Conservation (phyloP, 1,140 invertebrate genomes). For the Venustaconcha ellipsiformis region DNA sequence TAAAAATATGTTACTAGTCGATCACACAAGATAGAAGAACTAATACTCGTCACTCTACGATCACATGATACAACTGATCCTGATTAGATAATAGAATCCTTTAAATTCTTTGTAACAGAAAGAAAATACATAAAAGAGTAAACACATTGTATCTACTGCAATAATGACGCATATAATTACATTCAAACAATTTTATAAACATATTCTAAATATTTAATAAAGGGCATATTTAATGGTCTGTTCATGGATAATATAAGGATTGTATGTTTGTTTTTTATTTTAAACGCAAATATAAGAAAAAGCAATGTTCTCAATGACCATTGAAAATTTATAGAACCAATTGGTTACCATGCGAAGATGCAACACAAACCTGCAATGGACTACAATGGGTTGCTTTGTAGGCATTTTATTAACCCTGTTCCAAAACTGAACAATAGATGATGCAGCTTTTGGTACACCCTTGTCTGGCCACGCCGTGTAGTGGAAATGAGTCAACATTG, state of each 20-base stretch:
- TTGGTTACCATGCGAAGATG: background rate
- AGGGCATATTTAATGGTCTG: background rate
- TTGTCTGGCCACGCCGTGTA: slow-evolving; percentile 76
- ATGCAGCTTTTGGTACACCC: slow-evolving; percentile 73
- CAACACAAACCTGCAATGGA: slow-evolving; percentile 44
- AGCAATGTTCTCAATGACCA: background rate
- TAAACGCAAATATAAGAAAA: background rate
- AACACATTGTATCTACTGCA: no score
- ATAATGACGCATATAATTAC: no score
- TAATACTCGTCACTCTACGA: background rate
- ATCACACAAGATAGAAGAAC: background rate
- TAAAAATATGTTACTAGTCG: no score
- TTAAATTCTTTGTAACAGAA: no score
- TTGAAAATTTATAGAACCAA: background rate
- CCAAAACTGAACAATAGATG: slow-evolving; percentile 74
- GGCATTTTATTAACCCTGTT: slow-evolving; percentile 62
- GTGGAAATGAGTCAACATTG: slow-evolving; percentile 74
- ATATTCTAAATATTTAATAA: no score
- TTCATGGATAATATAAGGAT: background rate
- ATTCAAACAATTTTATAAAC: no score
- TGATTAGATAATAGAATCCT: no score
- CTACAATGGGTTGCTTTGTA: slow-evolving; percentile 31
- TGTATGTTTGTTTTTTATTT: background rate
- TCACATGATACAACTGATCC: no score
- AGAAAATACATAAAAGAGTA: no score